Evolutionary conservation across 1,140 invertebrate genomes (phyloP), one percentile per base, ranked within the genome.

Genomic region (Cotesia typhae): DNA sequence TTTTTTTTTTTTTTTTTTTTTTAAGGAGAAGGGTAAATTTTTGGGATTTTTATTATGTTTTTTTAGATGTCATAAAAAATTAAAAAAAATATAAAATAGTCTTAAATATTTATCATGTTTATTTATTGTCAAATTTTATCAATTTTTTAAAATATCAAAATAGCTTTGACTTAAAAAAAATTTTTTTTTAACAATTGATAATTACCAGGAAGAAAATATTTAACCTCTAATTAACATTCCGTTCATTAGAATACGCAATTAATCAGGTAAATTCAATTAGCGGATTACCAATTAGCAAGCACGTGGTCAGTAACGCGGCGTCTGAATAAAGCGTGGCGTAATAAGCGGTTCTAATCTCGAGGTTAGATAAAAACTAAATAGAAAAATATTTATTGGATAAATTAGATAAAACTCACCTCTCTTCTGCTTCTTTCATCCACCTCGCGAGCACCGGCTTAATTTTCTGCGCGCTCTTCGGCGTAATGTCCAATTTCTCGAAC

Each of bases 401-500:
- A 73, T 38, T 28, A 28, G 14, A 75, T 55, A 28, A 17, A 87
- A 90, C 90, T 91, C 91, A 96, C 94, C 94, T 96, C 90, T 96
- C 95, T 90, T 98, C 96, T 38, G 96, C 96, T 88, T 98, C 96
- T 87, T 94, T 94, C 96, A 99, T 98, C 97, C 97, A 99, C 87
- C 94, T 91, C 88, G 98, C 97, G 81, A 99, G 90, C 74, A 99
- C 97, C 76, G 97, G 97, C 88, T 98, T 98, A 82, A 99, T 99
- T 92, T 98, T 99, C 89, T 98, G 95, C 76, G 97, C 97, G 91
- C 96, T 98, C 90, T 98, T 98, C 85, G 97, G 97, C 83, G 97
- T 99, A 81, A 99, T 99, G 90, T 99, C 97, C 87, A 99, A 90
- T 90, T 99, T 99, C 90, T 99, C 97, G 92, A 99, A 99, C 93